Evolutionary conservation across 2,113 vertebrate genomes (phyloP).

Genomic region (Rhinoderma darwinii): DNA sequence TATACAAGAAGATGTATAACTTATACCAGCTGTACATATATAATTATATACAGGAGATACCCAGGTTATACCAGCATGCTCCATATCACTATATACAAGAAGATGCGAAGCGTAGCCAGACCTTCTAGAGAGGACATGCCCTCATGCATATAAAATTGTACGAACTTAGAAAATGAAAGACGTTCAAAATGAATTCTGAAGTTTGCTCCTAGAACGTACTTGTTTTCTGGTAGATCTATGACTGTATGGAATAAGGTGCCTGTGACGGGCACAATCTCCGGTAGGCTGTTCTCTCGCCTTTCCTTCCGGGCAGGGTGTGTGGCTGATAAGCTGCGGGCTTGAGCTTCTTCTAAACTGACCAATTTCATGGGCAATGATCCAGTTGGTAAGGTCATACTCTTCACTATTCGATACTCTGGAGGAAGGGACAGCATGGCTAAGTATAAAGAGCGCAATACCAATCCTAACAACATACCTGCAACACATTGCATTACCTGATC

Average conservation of each 20-base stretch:
- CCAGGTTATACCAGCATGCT: no score
- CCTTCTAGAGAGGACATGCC: no score
- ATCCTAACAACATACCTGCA: neutral
- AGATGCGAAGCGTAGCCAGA: no score
- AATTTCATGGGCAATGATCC: conserved; percentile 89
- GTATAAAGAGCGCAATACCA: conserved; percentile 7
- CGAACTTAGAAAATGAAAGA: neutral
- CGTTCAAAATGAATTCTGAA: neutral
- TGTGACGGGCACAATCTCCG: conserved; percentile 83
- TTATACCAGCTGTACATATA: no score
- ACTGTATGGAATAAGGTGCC: conserved; percentile 91
- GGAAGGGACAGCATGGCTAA: conserved; percentile 57
- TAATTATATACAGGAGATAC: no score
- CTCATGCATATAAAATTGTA: no score
- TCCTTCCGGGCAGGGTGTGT: conserved; percentile 89
- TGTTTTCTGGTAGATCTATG: conserved; percentile 91
- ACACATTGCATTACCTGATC: no score
- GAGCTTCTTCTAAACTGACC: conserved; percentile 94
- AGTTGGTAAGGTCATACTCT: conserved; percentile 85
- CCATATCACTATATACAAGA: no score
- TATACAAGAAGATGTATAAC: no score
- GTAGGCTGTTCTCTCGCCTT: conserved; percentile 89
- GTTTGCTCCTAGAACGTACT: conserved; percentile 72
- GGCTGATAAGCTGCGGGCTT: conserved; percentile 86
- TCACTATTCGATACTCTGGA: conserved; percentile 76